Conservation (phyloP, 2,113 vertebrate genomes). For the Malaclemys terrapin region DNA sequence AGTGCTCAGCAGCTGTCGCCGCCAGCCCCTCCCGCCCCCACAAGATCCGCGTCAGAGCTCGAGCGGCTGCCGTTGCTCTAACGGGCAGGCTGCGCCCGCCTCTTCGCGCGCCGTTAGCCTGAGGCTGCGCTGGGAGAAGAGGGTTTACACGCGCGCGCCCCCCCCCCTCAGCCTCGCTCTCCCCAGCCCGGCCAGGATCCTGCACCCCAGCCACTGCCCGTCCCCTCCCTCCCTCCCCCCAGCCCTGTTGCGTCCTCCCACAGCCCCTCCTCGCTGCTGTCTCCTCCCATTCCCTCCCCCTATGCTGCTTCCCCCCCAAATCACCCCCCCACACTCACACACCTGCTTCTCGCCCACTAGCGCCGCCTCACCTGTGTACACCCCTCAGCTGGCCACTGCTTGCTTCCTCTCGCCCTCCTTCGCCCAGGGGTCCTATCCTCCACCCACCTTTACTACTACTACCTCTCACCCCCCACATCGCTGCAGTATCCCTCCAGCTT, state of each 20-base stretch:
- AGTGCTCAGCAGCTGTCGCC: neutral
- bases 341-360: neutral
- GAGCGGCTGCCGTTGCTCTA: neutral
- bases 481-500: neutral
- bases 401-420: neutral
- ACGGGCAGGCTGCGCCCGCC: neutral
- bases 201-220: neutral
- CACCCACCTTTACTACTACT: too few species aligned
- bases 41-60: neutral
- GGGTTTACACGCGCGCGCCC: neutral
- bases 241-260: neutral
- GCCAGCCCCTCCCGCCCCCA: neutral
- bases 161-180: neutral
- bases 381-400: too few species aligned
- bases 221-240: too few species aligned
- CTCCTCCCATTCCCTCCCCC: too few species aligned
- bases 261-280: neutral
- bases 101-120: neutral
- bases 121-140: neutral
- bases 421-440: neutral
- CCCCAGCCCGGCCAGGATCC: neutral
- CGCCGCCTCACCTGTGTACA: neutral
- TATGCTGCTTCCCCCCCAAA: too few species aligned
- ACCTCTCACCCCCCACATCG: neutral
- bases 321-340: too few species aligned